Percentiles rank a stretch among this genome's conserved stretches.
Conservation (phyloP, 2,113 vertebrate species). For the Catagonus wagneri region DNA sequence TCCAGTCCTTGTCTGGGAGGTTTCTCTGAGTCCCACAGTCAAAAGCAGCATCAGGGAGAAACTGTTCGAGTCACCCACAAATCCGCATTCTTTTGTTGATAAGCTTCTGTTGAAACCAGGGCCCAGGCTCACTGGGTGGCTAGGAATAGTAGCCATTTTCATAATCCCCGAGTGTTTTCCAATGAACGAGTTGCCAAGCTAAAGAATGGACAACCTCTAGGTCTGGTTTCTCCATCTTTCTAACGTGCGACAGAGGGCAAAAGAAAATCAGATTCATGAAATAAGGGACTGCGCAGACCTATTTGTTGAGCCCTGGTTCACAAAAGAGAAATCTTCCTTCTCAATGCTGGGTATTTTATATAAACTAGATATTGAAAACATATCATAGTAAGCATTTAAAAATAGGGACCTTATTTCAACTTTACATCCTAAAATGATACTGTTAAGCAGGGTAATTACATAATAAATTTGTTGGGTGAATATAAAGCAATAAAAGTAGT, state of each 20-base stretch:
- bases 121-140: background rate
- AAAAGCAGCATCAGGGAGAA: background rate
- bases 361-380: constrained; percentile 67
- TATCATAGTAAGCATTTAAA: constrained; percentile 65
- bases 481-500: constrained; percentile 85
- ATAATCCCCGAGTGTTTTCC: background rate
- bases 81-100: background rate
- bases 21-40: background rate
- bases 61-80: background rate
- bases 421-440: constrained; percentile 73
- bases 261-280: background rate
- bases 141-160: background rate
- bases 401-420: constrained; percentile 82
- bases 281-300: background rate
- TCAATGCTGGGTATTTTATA: background rate
- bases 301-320: background rate
- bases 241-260: background rate
- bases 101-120: constrained; percentile 45
- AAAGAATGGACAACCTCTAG: background rate
- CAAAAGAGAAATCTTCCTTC: constrained; percentile 39
- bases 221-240: background rate
- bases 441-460: constrained; percentile 83
- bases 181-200: background rate
- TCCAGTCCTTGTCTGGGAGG: background rate
- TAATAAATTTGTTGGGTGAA: constrained; percentile 87